A percentile compares a stretch with the other conserved stretches of the same genome.
phyloP scores from a whole-genome alignment of 1,140 invertebrate species.

The Sitophilus oryzae region DNA sequence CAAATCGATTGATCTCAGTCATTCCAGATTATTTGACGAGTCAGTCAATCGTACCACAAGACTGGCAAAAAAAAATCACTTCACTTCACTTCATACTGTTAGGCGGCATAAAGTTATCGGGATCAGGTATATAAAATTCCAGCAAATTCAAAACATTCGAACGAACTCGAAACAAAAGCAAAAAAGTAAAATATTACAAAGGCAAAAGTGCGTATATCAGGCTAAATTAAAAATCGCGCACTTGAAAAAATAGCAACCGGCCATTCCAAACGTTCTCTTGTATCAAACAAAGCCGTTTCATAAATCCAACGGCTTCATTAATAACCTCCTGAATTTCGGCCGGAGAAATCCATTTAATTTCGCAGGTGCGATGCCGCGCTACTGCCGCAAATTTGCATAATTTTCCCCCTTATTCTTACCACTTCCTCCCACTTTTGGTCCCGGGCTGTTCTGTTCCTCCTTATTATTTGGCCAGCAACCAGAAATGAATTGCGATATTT shows the following conservation, averaged over 20 bases:
- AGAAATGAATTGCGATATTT: conserved; percentile 18
- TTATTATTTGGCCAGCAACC: conserved; percentile 13
- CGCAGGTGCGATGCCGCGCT: conserved; percentile 17
- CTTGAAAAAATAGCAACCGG: neutral
- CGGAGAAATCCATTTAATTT: conserved; percentile 14
- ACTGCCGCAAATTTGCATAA: conserved; percentile 19
- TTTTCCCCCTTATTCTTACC: too few species aligned
- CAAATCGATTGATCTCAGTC: too few species aligned
- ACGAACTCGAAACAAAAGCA: too few species aligned
- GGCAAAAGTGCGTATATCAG: neutral
- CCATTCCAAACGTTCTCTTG: neutral
- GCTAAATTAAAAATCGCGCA: neutral
- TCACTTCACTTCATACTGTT: too few species aligned
- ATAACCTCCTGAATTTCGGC: conserved; percentile 7
- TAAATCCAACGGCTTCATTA: conserved; percentile 23
- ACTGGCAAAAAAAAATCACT: too few species aligned
- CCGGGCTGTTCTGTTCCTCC: neutral
- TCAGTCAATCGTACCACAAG: too few species aligned
- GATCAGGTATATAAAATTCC: too few species aligned
- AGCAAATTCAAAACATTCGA: too few species aligned
- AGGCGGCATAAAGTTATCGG: too few species aligned
- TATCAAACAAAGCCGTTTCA: conserved; percentile 21
- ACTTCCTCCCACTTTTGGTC: neutral
- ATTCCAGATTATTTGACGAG: too few species aligned
- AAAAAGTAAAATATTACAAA: too few species aligned